A percentile compares a stretch with the other conserved stretches of the same genome.
These are phyloP conservation scores for Archilochus colubris DNA, from an alignment of 2,113 vertebrate species.

Conservation along the genomic window DNA sequence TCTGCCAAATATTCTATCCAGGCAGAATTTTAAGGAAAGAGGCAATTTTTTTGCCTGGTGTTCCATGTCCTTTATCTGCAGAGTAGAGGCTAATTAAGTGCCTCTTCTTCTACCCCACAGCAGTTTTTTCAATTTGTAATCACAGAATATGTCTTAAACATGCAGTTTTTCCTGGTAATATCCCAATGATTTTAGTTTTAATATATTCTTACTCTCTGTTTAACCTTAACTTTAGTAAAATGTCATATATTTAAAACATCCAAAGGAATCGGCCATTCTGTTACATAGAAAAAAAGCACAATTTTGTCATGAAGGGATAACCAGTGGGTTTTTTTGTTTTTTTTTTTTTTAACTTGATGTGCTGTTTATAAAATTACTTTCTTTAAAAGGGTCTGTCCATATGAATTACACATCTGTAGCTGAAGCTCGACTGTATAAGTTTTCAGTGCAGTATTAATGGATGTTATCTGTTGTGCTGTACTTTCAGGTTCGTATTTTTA, in stretches of 20 bases:
- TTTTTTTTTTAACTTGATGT: not conserved
- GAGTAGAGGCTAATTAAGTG: not conserved
- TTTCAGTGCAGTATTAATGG: not conserved
- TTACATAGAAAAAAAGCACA: conserved; percentile 30
- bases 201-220: not conserved
- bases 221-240: not conserved
- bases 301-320: conserved; percentile 10
- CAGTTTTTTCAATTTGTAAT: not conserved
- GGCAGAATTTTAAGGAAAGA: not conserved
- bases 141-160: not conserved
- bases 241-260: not conserved
- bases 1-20: not conserved
- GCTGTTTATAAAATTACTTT: not conserved
- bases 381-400: not conserved
- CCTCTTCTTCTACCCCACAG: not conserved
- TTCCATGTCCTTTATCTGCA: not conserved
- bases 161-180: not conserved
- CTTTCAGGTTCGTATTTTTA: conserved; percentile 94
- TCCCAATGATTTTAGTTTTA: not conserved
- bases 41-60: not conserved
- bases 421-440: not conserved
- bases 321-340: not conserved
- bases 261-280: not conserved
- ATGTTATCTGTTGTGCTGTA: conserved; percentile 37
- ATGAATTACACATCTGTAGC: not conserved